Conservation (phyloP, 2,113 vertebrate species). For the Mohoua ochrocephala region DNA sequence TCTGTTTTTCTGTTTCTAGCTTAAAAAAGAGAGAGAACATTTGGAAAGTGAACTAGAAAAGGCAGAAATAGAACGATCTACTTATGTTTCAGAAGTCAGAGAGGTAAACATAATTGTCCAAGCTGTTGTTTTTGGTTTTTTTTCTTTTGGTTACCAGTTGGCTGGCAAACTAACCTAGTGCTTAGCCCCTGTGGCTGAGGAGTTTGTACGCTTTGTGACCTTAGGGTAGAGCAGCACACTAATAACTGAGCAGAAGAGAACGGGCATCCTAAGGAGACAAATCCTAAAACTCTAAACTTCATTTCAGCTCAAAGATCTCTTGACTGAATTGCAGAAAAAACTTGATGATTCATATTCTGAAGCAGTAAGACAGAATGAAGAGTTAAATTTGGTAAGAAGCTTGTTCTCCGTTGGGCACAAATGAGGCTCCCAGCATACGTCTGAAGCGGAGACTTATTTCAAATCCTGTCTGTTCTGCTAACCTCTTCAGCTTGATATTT, state of each 20-base stretch:
- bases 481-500: conserved; percentile 72
- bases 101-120: conserved; percentile 78
- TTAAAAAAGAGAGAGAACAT: conserved; percentile 88
- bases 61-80: conserved; percentile 90
- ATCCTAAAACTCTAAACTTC: conserved; percentile 88
- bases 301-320: conserved; percentile 99
- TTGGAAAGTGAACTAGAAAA: conserved; percentile 91
- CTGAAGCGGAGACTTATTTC: conserved; percentile 59
- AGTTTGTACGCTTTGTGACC: conserved; percentile 50
- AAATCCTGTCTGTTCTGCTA: conserved; percentile 71
- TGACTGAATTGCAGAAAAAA: conserved; percentile 99
- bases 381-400: conserved; percentile 97
- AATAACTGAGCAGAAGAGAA: conserved; percentile 60
- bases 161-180: conserved; percentile 32
- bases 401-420: conserved; percentile 64
- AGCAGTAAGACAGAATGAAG: conserved; percentile 98
- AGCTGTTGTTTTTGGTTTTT: background rate
- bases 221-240: conserved; percentile 21
- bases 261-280: conserved; percentile 58
- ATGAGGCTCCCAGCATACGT: conserved; percentile 52
- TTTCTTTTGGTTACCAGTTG: conserved; percentile 6
- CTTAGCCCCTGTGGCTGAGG: conserved; percentile 33
- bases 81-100: conserved; percentile 92
- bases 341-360: conserved; percentile 98
- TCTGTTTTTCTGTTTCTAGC: conserved; percentile 69